Percentiles rank a stretch among this genome's conserved stretches.
phyloP scores from a whole-genome alignment of 2,888 invertebrate species.

The Perizoma affinitatum region DNA sequence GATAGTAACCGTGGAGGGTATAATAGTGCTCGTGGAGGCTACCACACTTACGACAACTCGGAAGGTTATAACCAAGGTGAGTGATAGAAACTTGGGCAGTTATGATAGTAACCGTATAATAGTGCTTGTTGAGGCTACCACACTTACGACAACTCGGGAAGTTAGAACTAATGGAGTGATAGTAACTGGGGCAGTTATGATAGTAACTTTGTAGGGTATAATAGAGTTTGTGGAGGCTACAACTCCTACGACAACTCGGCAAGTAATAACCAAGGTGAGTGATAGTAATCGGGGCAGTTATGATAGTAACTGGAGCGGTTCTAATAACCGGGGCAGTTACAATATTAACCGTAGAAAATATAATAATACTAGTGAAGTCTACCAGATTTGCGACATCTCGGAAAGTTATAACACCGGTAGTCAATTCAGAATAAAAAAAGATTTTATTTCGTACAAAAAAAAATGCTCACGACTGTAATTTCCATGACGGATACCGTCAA shows the following conservation, averaged over 20 bases:
- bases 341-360: constrained; percentile 31
- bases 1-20: constrained; percentile 22
- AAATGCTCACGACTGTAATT: too few species aligned
- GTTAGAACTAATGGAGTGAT: constrained; percentile 19
- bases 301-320: constrained; percentile 43
- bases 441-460: too few species aligned
- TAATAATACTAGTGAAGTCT: constrained; percentile 16
- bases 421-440: too few species aligned
- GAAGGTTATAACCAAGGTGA: too few species aligned
- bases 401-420: constrained; percentile 36
- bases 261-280: too few species aligned
- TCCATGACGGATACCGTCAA: too few species aligned
- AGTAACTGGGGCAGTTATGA: constrained; percentile 40
- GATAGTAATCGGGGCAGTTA: constrained; percentile 41
- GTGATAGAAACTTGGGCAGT: constrained; percentile 35
- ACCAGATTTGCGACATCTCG: constrained; percentile 26
- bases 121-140: constrained; percentile 3
- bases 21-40: constrained; percentile 8
- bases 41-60: too few species aligned
- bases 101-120: constrained; percentile 40
- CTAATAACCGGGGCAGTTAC: constrained; percentile 38
- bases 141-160: too few species aligned
- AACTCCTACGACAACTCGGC: too few species aligned
- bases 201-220: constrained; percentile 7
- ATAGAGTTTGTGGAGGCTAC: constrained; percentile 7